phyloP scores from a whole-genome alignment of 2,888 invertebrate species.

The Melanostoma scalare region DNA sequence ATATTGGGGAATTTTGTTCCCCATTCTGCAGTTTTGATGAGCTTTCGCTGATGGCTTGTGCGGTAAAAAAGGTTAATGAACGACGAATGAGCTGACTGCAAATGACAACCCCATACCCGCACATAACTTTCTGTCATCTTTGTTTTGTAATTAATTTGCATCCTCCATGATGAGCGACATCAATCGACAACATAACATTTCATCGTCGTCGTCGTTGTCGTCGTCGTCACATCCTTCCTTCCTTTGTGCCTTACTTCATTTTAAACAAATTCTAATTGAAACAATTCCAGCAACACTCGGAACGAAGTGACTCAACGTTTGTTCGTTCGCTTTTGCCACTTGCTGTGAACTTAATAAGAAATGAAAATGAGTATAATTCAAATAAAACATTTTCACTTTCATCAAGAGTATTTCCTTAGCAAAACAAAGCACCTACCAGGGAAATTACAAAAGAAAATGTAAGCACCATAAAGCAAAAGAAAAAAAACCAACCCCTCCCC shows the following conservation, averaged over 20 bases:
- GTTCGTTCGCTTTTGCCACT: slow-evolving; percentile 3
- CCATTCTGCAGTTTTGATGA: too few species aligned
- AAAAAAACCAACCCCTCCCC: slow-evolving; percentile 28
- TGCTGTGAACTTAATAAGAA: slow-evolving; percentile 54
- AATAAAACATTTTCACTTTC: slow-evolving; percentile 61
- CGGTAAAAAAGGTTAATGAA: too few species aligned
- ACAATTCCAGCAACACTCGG: slow-evolving; percentile 55
- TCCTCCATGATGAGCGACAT: neutral
- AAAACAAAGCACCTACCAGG: slow-evolving; percentile 52
- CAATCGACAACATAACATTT: slow-evolving; percentile 13
- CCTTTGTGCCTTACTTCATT: slow-evolving; percentile 11
- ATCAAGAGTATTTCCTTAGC: slow-evolving; percentile 18
- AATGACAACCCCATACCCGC: too few species aligned
- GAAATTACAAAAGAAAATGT: slow-evolving; percentile 58
- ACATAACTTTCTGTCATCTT: too few species aligned
- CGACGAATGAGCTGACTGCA: neutral
- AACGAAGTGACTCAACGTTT: slow-evolving; percentile 4
- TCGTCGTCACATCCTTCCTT: slow-evolving; percentile 25
- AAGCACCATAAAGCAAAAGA: slow-evolving; percentile 20
- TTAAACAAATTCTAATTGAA: slow-evolving; percentile 55
- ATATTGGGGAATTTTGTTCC: slow-evolving; percentile 14
- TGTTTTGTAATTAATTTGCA: slow-evolving; percentile 6
- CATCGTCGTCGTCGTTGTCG: slow-evolving; percentile 15
- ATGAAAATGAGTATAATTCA: slow-evolving; percentile 42
- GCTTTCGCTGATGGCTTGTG: too few species aligned